Evolutionary conservation across 2,113 vertebrate species (phyloP), one percentile per base, ranked within the genome.

Genomic region (Hymenochirus boettgeri): DNA sequence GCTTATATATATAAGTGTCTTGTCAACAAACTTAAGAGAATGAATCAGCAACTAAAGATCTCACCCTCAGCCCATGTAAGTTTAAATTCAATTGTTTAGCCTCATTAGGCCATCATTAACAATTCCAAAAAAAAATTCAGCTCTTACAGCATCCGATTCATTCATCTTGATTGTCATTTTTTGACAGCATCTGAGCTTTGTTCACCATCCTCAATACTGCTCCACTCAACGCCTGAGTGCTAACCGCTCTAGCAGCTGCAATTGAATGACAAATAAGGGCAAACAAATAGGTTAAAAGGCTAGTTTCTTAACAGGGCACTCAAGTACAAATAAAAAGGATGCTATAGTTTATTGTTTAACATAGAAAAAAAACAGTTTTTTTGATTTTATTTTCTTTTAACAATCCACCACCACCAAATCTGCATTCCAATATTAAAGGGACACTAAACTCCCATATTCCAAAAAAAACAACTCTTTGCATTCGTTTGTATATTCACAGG

Each of bases 111-210:
- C 82, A 61, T 88, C 89, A 91, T 93, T 94, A 92, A 90, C 91
- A 89, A 91, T 86, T 84, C 81, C 26, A 70, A 91, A n/a, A n/a
- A 86, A 91, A 86, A 91, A 92, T 89, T 89, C 88, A 88, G 88
- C 82, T 89, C 96, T 97, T 91, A 98, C 96, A 51, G 93, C 91
- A 89, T 99, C 95, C 22, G 95, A 96, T 92, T 99, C 96, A 90
- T 98, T 98, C 95, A 99, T 99, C 94, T 98, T 99, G 92, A 99
- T 97, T 89, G 96, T 99, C 96, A 99, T 99, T 91, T 98, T 98
- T 98, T 99, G 92, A 99, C 96, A 89, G 96, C 95, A 61, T 99
- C 95, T 2, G 96, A 42, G 96, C 96, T 78, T 97, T 99, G 92
- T 97, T 99, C 80, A 98, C 94, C 96, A 99, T 99, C 77, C 96